Conservation (phyloP, 2,797 vertebrate species). For the Perodicticus potto region DNA sequence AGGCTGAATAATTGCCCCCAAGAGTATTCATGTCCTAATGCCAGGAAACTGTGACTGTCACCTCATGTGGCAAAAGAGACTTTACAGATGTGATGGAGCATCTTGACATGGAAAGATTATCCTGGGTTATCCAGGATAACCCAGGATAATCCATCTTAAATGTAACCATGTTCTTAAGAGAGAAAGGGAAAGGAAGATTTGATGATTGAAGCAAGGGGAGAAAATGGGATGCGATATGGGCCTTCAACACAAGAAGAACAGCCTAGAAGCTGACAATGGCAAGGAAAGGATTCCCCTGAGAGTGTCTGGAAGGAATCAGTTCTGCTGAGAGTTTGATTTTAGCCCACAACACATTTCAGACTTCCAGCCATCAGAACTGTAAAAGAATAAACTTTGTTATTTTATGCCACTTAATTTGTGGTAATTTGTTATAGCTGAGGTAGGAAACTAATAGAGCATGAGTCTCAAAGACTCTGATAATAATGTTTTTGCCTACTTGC, state of each 20-base stretch:
- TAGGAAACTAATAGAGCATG: not conserved
- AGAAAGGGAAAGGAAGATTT: not conserved
- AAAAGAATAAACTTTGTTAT: not conserved
- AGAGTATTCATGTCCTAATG: not conserved
- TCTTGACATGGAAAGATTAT: not conserved
- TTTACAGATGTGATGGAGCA: not conserved
- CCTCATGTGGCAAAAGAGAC: not conserved
- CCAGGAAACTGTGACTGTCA: not conserved
- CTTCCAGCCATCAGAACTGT: not conserved
- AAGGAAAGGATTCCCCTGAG: not conserved
- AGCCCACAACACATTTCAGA: not conserved
- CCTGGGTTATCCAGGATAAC: not conserved
- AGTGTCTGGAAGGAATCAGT: not conserved
- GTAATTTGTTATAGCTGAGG: not conserved
- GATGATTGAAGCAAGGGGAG: not conserved
- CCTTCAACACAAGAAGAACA: not conserved
- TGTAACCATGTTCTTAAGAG: not conserved
- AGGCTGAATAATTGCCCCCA: not conserved
- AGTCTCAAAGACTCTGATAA: not conserved
- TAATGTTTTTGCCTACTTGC: not conserved
- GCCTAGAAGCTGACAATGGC: not conserved
- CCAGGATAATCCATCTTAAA: not conserved
- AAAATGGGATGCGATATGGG: not conserved
- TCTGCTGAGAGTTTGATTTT: not conserved
- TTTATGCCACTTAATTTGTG: not conserved